These are phyloP conservation scores for Eustalomyia histrio DNA, from an alignment of 2,888 invertebrate genomes.

Conservation along the genomic window DNA sequence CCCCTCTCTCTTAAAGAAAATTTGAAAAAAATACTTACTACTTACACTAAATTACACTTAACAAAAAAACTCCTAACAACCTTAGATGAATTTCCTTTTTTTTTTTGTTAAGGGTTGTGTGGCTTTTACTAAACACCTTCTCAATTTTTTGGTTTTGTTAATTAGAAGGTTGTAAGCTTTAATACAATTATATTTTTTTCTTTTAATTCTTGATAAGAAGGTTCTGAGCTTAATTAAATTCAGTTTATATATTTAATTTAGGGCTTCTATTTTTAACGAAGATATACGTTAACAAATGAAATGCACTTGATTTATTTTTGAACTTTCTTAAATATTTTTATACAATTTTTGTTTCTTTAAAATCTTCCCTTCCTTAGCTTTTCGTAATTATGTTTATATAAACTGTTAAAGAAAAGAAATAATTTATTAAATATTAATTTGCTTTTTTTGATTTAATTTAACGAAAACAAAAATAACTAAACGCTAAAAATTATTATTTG, in stretches of 20 bases:
- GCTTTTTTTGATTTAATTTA: constrained; percentile 57
- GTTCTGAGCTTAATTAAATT: constrained; percentile 31
- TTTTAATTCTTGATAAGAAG: constrained; percentile 3
- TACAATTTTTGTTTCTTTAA: constrained; percentile 31
- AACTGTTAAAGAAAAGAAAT: constrained; percentile 15
- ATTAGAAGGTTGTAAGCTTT: constrained; percentile 23
- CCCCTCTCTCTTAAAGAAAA: constrained; percentile 29
- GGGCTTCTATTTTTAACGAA: constrained; percentile 54
- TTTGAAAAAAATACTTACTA: constrained; percentile 31
- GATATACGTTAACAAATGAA: constrained; percentile 33
- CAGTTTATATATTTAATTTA: constrained; percentile 61
- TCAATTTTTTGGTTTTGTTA: constrained; percentile 10
- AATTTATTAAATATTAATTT: constrained; percentile 38
- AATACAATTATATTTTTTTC: not conserved
- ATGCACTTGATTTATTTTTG: constrained; percentile 50
- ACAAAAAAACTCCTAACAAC: constrained; percentile 10
- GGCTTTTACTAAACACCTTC: constrained; percentile 49
- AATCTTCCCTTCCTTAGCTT: constrained; percentile 53
- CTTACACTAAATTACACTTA: constrained; percentile 39
- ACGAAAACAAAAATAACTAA: constrained; percentile 46
- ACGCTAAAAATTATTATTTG: constrained; percentile 60
- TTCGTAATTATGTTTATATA: constrained; percentile 43
- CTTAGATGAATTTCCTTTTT: not conserved
- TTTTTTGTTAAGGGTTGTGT: constrained; percentile 22
- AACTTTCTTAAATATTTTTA: constrained; percentile 26